Evolutionary conservation across 2,888 invertebrate genomes (phyloP).

Genomic region (Apocheima hispidaria): DNA sequence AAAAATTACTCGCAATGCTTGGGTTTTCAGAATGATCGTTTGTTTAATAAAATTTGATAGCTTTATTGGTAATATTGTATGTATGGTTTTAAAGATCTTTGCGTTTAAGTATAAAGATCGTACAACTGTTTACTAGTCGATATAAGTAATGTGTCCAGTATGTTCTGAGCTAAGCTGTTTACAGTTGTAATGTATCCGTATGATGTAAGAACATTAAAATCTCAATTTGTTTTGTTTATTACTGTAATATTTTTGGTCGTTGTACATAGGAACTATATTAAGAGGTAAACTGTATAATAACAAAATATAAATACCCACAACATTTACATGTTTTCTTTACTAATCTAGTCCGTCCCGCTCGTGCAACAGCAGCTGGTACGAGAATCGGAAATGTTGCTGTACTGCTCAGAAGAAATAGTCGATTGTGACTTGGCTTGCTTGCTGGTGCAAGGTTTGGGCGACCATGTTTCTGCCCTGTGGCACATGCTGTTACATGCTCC

Average conservation of each 20-base stretch:
- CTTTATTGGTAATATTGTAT: too few species aligned
- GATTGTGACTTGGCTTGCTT: conserved; percentile 1
- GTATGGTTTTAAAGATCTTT: too few species aligned
- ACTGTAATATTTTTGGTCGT: conserved; percentile 69
- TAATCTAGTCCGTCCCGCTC: conserved; percentile 33
- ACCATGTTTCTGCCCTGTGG: neutral
- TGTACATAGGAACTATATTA: conserved; percentile 78
- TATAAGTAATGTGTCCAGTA: conserved; percentile 53
- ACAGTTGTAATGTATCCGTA: conserved; percentile 63
- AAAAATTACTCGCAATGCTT: too few species aligned
- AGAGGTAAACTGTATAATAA: conserved; percentile 78
- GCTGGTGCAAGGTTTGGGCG: neutral
- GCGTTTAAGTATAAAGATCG: conserved; percentile 34
- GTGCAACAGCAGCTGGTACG: neutral
- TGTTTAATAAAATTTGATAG: too few species aligned
- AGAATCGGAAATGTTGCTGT: neutral
- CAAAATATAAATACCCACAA: conserved; percentile 81
- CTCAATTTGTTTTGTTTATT: conserved; percentile 80
- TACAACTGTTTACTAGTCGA: conserved; percentile 66
- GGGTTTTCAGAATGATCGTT: too few species aligned
- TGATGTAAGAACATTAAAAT: conserved; percentile 68
- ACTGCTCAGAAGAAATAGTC: neutral
- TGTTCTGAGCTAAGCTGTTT: conserved; percentile 60
- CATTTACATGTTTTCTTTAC: conserved; percentile 57
- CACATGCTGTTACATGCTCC: conserved; percentile 3